Percentiles rank a stretch among this genome's conserved stretches.
These are phyloP conservation scores for Monopterus albus DNA, from an alignment of 2,113 vertebrate genomes.

Conservation along the genomic window DNA sequence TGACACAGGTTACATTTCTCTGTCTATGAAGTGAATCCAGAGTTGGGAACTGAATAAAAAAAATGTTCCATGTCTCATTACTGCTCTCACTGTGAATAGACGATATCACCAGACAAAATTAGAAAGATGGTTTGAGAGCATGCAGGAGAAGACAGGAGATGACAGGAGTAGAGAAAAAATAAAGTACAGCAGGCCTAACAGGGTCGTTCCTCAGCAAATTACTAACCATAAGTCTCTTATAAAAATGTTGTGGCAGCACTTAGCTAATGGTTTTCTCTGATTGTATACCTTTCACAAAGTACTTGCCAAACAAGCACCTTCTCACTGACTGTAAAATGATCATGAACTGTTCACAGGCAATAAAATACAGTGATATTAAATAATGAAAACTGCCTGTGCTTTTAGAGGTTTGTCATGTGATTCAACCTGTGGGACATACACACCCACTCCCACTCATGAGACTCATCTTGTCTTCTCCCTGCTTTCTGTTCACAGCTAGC, in stretches of 20 bases:
- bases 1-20: slow-evolving; percentile 26
- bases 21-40: slow-evolving; percentile 7
- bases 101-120: slow-evolving; percentile 10
- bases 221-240: slow-evolving; percentile 46
- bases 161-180: neutral
- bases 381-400: slow-evolving; percentile 1
- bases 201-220: slow-evolving; percentile 30
- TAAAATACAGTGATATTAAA: slow-evolving; percentile 14
- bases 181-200: slow-evolving; percentile 10
- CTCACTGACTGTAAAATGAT: slow-evolving; percentile 17
- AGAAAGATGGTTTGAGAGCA: neutral
- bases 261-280: slow-evolving; percentile 47
- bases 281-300: slow-evolving; percentile 21
- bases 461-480: slow-evolving; percentile 19
- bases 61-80: slow-evolving; percentile 7
- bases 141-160: slow-evolving; percentile 30
- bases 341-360: slow-evolving; percentile 16
- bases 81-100: slow-evolving; percentile 20
- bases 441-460: slow-evolving; percentile 27
- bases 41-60: slow-evolving; percentile 14
- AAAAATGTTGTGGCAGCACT: slow-evolving; percentile 47
- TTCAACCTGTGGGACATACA: slow-evolving; percentile 28
- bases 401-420: slow-evolving; percentile 46
- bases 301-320: neutral
- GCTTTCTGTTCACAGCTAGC: slow-evolving; percentile 39